These are phyloP conservation scores for Typhlichthys subterraneus DNA, from an alignment of 2,797 vertebrate species.

Conservation along the genomic window DNA sequence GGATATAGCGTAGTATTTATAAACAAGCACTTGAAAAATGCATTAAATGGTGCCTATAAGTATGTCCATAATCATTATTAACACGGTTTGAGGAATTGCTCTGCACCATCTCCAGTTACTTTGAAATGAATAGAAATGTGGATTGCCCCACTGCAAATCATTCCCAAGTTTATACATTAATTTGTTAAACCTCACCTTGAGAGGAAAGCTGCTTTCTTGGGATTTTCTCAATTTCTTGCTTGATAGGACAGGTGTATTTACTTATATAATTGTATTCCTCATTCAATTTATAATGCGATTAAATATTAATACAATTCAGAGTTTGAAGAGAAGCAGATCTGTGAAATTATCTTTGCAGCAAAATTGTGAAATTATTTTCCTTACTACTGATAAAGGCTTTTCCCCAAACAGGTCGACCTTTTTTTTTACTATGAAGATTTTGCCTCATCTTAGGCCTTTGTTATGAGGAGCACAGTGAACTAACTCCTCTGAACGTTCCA, in stretches of 20 bases:
- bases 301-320: constrained; percentile 79
- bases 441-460: constrained; percentile 57
- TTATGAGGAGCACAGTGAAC: constrained; percentile 54
- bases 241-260: constrained; percentile 82
- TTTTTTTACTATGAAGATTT: constrained; percentile 48
- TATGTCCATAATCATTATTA: constrained; percentile 13
- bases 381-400: constrained; percentile 48
- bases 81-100: constrained; percentile 36
- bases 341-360: constrained; percentile 67
- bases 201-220: constrained; percentile 68
- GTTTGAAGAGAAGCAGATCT: constrained; percentile 69
- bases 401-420: constrained; percentile 15
- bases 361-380: constrained; percentile 66
- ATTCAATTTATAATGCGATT: constrained; percentile 79
- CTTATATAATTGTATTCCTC: constrained; percentile 79
- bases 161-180: constrained; percentile 60
- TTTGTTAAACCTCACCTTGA: constrained; percentile 71
- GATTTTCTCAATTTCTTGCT: constrained; percentile 81
- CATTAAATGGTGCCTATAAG: no score
- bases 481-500: constrained; percentile 54
- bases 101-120: constrained; percentile 43
- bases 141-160: constrained; percentile 71
- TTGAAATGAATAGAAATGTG: constrained; percentile 63
- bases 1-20: no score
- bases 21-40: no score